Evolutionary conservation across 2,113 vertebrate species (phyloP).

Genomic region (Butorides virescens): DNA sequence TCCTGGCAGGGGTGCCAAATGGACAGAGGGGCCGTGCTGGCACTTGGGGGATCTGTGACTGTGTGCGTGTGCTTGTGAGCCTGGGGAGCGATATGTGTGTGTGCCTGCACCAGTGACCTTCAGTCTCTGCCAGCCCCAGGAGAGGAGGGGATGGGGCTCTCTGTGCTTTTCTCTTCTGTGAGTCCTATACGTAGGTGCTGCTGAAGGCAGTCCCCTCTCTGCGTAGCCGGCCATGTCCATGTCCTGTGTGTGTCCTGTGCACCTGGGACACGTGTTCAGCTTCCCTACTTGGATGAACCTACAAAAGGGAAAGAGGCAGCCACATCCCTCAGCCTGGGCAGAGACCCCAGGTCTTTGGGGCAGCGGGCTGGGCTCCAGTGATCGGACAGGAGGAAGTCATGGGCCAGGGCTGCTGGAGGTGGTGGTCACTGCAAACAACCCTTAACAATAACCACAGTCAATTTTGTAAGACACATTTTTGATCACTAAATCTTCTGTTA

Average conservation of each 20-base stretch:
- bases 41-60: accelerated
- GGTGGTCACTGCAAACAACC: neutral
- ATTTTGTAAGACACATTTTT: neutral
- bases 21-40: neutral
- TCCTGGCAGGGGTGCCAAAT: neutral
- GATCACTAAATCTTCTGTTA: neutral
- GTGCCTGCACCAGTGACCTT: too few species aligned
- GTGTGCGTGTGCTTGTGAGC: accelerated
- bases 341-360: neutral
- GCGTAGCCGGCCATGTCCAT: neutral
- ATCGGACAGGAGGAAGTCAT: neutral
- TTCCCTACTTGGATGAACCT: neutral
- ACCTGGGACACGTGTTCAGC: neutral
- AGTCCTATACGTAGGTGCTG: neutral
- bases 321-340: neutral
- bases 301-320: neutral
- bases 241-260: neutral
- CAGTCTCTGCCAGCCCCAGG: neutral
- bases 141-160: neutral
- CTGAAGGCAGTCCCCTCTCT: neutral
- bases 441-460: neutral
- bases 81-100: neutral
- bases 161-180: neutral
- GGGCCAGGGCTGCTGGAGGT: neutral
- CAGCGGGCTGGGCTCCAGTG: neutral